Percentiles rank a stretch among this genome's conserved stretches.
Evolutionary conservation across 2,797 vertebrate genomes (phyloP).

Genomic region (Cyprinodon diabolis): DNA sequence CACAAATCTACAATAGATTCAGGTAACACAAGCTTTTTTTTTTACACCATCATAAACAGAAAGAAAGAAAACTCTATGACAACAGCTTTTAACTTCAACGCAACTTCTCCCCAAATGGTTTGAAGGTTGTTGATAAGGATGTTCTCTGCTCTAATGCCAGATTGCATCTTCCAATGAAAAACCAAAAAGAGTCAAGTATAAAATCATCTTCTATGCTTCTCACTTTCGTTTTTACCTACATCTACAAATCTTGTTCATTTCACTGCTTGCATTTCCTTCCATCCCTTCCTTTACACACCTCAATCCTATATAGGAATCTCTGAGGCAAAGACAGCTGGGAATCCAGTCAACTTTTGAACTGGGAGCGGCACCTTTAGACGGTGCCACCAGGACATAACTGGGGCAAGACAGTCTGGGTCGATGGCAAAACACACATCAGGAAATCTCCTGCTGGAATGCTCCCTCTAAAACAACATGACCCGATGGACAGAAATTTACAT

Average conservation of each 20-base stretch:
- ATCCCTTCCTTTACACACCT: slow-evolving; percentile 54
- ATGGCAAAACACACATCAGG: slow-evolving; percentile 22
- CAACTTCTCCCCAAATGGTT: slow-evolving; percentile 18
- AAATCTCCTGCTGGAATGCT: slow-evolving; percentile 21
- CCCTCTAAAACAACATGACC: slow-evolving; percentile 23
- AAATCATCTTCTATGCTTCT: slow-evolving; percentile 49
- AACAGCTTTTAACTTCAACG: background rate
- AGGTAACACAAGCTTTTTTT: background rate
- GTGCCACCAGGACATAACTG: slow-evolving; percentile 17
- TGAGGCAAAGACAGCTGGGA: slow-evolving; percentile 37
- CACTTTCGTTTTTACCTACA: slow-evolving; percentile 8
- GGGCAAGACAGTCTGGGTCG: slow-evolving; percentile 20
- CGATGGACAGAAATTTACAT: background rate
- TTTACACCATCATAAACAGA: background rate
- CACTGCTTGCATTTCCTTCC: slow-evolving; percentile 38
- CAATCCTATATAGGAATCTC: slow-evolving; percentile 55
- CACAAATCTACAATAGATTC: background rate
- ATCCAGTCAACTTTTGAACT: slow-evolving; percentile 27
- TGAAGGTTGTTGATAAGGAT: slow-evolving; percentile 24
- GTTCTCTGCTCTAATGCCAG: slow-evolving; percentile 40
- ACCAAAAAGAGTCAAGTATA: slow-evolving; percentile 39
- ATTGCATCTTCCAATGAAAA: slow-evolving; percentile 48
- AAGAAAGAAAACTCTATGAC: background rate
- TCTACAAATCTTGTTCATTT: slow-evolving; percentile 28
- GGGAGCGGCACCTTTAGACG: slow-evolving; percentile 10